Evolutionary conservation across 1,140 invertebrate genomes (phyloP), one percentile per base, ranked within the genome.

Genomic region (Drosophila azteca): DNA sequence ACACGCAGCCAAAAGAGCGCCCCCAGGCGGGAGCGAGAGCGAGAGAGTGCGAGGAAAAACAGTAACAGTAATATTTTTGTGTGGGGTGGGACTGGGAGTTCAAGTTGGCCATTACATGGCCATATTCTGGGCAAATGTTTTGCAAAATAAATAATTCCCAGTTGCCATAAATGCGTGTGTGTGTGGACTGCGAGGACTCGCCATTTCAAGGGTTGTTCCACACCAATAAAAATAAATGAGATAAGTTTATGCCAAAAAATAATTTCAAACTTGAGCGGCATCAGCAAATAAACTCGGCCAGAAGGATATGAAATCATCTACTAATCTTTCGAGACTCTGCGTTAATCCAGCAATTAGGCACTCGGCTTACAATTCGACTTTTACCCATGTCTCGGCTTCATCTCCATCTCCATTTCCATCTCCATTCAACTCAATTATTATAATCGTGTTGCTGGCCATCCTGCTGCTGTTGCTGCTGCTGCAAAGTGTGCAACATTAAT

Each of bases 91-190:
- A 35, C 31, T 11, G 0, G 31, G 9, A 87, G 81, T 88, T 85
- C 69, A 88, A 87, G 78, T 78, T 76, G 69, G 53, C 62, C 70
- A 80, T 77, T 81, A 82, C 68, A 63, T 46, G 58, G 49, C 79
- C 67, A 61, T 58, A 74, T 74, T 70, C 74, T 61, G 79, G 65
- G 68, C 63, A 67, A 80, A 80, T 72, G 46, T 64, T 79, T 65
- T 71, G 49, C 49, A 76, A 75, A 75, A 76, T 75, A 68, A 69
- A 76, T 76, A 69, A 76, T 75, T 67, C 68, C 41, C 61, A 50
- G 71, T 75, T 60, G 48, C 61, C 61, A 65, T 70, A 80, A 80
- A 80, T 70, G 17, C 1, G 17, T 20, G 17, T 20, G 17, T 20
- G 57, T 45, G 43, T 53, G 39, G 54, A 35, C 31, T 39, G 35